Percentiles rank a stretch among this genome's conserved stretches.
Conservation (phyloP, 2,888 invertebrate genomes). For the Cryptosula pallasiana region DNA sequence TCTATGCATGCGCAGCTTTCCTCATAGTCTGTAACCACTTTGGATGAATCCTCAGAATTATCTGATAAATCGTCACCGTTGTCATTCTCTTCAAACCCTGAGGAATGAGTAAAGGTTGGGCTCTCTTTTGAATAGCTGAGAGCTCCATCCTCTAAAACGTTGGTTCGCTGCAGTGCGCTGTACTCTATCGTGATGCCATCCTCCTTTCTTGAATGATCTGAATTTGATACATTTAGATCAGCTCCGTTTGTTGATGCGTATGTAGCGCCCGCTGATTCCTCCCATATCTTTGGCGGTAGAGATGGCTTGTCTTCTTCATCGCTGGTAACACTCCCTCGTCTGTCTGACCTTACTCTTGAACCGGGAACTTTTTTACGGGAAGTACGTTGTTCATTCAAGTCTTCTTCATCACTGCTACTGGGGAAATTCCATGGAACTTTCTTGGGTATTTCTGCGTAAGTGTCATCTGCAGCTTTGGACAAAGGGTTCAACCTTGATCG, state of each 20-base stretch:
- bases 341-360: neutral
- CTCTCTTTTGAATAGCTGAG: neutral
- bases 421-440: slow-evolving; percentile 16
- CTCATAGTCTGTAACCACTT: slow-evolving; percentile 8
- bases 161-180: neutral
- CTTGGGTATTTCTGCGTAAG: slow-evolving; percentile 9
- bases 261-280: neutral
- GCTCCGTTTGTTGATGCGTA: no score
- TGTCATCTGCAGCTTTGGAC: neutral
- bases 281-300: slow-evolving; percentile 11
- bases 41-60: neutral
- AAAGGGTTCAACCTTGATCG: slow-evolving; percentile 13
- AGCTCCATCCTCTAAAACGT: neutral
- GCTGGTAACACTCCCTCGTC: neutral
- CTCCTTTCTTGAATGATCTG: neutral
- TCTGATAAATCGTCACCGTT: neutral
- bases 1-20: slow-evolving; percentile 1
- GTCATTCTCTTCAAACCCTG: neutral
- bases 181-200: slow-evolving; percentile 11
- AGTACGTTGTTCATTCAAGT: neutral
- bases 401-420: slow-evolving; percentile 20
- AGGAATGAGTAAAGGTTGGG: neutral
- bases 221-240: neutral
- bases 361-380: neutral
- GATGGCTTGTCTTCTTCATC: slow-evolving; percentile 1